Conservation (phyloP, 2,888 invertebrate species). For the Eumacrocentrus americanus region DNA sequence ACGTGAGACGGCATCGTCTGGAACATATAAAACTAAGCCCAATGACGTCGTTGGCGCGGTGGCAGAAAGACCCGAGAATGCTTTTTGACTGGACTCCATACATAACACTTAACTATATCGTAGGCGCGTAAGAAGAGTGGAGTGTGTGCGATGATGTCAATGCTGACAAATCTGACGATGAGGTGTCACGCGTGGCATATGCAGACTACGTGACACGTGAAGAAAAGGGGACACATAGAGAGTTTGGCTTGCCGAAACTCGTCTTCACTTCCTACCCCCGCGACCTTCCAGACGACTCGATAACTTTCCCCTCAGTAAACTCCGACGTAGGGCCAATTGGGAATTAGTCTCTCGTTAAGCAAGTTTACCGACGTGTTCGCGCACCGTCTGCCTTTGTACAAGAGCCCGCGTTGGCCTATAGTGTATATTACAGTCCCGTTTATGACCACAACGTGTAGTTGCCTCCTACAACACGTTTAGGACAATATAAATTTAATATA, state of each 20-base stretch:
- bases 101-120: no score
- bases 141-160: constrained; percentile 9
- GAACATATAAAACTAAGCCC: no score
- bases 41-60: no score
- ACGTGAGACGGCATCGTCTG: no score
- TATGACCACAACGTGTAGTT: neutral
- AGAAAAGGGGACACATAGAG: constrained; percentile 1
- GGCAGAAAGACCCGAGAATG: neutral
- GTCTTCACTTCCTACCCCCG: neutral
- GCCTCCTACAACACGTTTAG: neutral
- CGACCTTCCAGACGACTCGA: no score
- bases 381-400: constrained; percentile 42
- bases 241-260: constrained; percentile 9
- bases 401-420: constrained; percentile 19
- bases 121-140: no score
- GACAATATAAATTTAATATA: neutral
- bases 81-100: constrained; percentile 2
- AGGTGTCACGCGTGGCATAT: neutral
- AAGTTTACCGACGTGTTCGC: constrained; percentile 45
- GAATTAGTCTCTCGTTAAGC: constrained; percentile 57
- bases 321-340: constrained; percentile 40
- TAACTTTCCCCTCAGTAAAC: constrained; percentile 41
- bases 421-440: neutral
- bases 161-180: constrained; percentile 1
- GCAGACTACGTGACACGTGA: neutral